A percentile compares a stretch with the other conserved stretches of the same genome.
Conservation (phyloP, 2,113 vertebrate genomes). For the Dryoscopus gambensis region DNA sequence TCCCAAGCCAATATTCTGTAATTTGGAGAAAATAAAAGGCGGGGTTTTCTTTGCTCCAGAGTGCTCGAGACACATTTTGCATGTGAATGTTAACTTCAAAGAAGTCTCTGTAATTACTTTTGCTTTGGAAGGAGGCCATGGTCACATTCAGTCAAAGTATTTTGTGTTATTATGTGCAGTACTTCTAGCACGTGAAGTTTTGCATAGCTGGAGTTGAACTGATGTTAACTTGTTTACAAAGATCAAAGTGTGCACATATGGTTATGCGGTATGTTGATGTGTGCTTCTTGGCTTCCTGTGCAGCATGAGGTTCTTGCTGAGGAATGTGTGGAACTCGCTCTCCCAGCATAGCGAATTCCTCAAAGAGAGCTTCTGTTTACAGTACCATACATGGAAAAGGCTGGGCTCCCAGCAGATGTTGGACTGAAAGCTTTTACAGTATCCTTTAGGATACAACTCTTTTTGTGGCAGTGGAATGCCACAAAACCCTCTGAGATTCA, state of each 20-base stretch:
- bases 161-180: background rate
- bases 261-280: background rate
- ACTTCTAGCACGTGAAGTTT: background rate
- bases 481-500: background rate
- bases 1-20: background rate
- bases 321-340: constrained; percentile 48
- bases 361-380: constrained; percentile 54
- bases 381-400: constrained; percentile 48
- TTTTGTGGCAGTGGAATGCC: background rate
- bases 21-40: background rate
- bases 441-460: background rate
- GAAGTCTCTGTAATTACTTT: background rate
- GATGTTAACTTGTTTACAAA: background rate
- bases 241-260: constrained; percentile 20
- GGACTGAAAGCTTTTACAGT: background rate
- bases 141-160: background rate
- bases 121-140: background rate
- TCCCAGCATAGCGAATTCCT: constrained; percentile 32
- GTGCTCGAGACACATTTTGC: background rate
- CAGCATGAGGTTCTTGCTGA: constrained; percentile 27
- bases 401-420: background rate
- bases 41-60: background rate
- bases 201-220: background rate
- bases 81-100: background rate
- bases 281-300: constrained; percentile 39